A percentile compares a stretch with the other conserved stretches of the same genome.
phyloP scores from a whole-genome alignment of 2,797 vertebrate species.

The Vireo griseus region DNA sequence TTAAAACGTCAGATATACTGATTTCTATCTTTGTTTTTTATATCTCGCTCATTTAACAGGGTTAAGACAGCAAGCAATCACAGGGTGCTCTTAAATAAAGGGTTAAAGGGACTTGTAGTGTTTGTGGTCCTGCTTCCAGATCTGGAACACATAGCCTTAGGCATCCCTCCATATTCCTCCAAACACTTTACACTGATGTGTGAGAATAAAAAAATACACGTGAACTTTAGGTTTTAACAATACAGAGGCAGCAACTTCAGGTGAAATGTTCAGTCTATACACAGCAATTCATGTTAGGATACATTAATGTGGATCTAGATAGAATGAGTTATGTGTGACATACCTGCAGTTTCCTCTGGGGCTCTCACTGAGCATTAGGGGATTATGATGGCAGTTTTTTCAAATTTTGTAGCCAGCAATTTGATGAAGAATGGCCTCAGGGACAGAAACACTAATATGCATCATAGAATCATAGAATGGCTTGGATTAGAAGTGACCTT shows the following conservation, averaged over 20 bases:
- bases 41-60: not conserved
- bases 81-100: not conserved
- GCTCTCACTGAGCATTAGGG: not conserved
- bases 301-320: not conserved
- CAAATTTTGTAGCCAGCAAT: not conserved
- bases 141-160: rapidly evolving
- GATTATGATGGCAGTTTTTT: not conserved
- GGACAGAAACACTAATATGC: not conserved
- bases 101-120: not conserved
- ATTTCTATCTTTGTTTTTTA: not conserved
- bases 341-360: not conserved
- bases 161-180: not conserved
- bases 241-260: not conserved
- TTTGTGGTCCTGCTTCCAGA: not conserved
- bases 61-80: not conserved
- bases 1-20: rapidly evolving
- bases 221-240: not conserved
- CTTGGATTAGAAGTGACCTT: not conserved
- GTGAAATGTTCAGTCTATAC: not conserved
- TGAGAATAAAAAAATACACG: not conserved
- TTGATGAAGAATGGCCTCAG: not conserved
- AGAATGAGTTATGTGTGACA: not conserved
- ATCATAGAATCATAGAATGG: not conserved
- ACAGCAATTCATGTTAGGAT: not conserved
- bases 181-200: not conserved